Base-by-base conservation (phyloP, 2,113 vertebrate species). In the Nothocercus julius region DNA sequence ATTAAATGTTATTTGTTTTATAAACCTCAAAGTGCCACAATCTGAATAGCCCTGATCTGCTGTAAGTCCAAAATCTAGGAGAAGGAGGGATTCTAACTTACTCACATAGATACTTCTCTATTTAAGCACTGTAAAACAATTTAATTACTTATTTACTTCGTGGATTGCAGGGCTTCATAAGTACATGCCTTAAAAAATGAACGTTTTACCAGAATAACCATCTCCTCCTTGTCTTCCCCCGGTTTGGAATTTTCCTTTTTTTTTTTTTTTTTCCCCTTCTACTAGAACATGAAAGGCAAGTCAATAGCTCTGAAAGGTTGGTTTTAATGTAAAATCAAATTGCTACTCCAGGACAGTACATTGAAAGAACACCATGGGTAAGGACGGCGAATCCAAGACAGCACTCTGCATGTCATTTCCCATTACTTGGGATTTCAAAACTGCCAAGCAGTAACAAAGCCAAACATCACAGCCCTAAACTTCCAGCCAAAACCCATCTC, bases 401-500 rank as follows among this genome's bases (percentile, higher is more conserved):
- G 56, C 78, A 49, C 62, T 89, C 56, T 68, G 16, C 2, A 0
- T 3, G 0, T 88, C 27, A 45, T 82, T 89, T 83, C 56, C 61
- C 53, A 68, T 47, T 88, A 82, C 72, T 53, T 81, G 61, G 44
- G 70, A 34, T 79, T 95, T 93, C 80, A 75, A 36, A 94, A 75
- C 73, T 72, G 87, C 89, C 85, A 91, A 92, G 87, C 72, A 67
- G 45, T 80, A 73, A 77, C 38, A 80, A 95, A 95, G 78, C 64
- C 82, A 94, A 95, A 66, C 28, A 91, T 19, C 90, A 79, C 45
- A 77, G 56, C 61, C 25, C 32, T 85, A 64, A 87, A 79, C 77
- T 79, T 78, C 61, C 73, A 92, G 83, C 61, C 82, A 94, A 80
- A 68, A 76, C 59, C 82, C 5, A 0, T 59, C 80, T 82, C 85